Base-by-base conservation (phyloP, 2,888 invertebrate genomes). In the Latrodectus elegans region DNA sequence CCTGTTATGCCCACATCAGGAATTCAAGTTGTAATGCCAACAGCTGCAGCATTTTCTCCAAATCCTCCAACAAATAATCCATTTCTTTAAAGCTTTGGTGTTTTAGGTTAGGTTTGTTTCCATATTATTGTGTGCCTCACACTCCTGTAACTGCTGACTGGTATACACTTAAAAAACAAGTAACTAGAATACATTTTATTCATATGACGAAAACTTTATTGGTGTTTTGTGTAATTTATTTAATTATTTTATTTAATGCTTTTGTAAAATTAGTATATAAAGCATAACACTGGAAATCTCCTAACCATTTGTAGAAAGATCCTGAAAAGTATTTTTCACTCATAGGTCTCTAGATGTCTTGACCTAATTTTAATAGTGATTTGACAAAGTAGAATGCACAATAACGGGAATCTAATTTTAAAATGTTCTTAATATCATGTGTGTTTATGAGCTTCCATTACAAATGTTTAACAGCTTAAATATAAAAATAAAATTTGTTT, bases 71-170 rank as follows among this genome's bases (percentile, higher is more conserved):
- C 84, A 60, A 88, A 79, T 65, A 88, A 88, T 67, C 88, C 88
- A 51, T 88, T 88, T 76, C 88, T 88, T 52, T 88, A 88, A 75
- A 67, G 64, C 26, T 76, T 52, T 74, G 71, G 26, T 70, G 67
- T 71, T 79, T 70, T 83, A 88, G 76, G 53, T 52, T 88, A 80
- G 79, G 76, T 12, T 52, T 84, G 88, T 79, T 84, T 79, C 79
- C 70, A 78, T 79, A 68, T 51, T 74, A 78, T 80, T 79, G 83
- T 83, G 88, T 88, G 88, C 88, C 88, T 88, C 88, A 88, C n/a
- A n/a, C 74, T 84, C 60, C 75, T 82, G 70, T 60, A 84, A 72
- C 52, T 77, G 77, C 15, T 84, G 76, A 60, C 6, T 60, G 60
- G 12, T 15, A 60, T 15, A 15, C n/a, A 15, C 14, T 60, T 60